phyloP scores from a whole-genome alignment of 2,113 vertebrate genomes.

The Rhinolophus ferrumequinum region DNA sequence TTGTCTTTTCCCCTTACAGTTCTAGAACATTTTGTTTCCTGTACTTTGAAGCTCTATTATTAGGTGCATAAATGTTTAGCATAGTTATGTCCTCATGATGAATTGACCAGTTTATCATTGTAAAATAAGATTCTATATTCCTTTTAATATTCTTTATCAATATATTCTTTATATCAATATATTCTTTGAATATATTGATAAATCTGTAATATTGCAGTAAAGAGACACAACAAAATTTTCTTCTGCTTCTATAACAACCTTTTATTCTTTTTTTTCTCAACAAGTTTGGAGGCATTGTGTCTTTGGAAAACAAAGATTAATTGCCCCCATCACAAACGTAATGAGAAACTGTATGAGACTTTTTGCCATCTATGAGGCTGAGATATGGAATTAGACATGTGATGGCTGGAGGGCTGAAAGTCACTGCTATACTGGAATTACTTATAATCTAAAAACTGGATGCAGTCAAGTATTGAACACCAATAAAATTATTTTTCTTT shows the following conservation, averaged over 20 bases:
- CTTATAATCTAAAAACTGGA: not conserved
- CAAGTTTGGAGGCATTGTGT: not conserved
- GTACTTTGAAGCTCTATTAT: not conserved
- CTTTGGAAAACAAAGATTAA: slow-evolving; percentile 41
- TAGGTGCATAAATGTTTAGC: not conserved
- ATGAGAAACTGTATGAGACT: not conserved
- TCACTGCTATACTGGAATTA: not conserved
- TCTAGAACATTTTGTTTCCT: not conserved
- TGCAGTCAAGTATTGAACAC: not conserved
- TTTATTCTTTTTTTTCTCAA: not conserved
- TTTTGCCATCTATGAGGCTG: not conserved
- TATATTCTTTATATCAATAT: not conserved
- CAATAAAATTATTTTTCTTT: not conserved
- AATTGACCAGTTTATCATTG: not conserved
- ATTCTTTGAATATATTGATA: not conserved
- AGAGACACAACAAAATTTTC: not conserved
- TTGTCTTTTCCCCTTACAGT: not conserved
- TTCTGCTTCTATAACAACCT: not conserved
- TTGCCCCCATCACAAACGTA: not conserved
- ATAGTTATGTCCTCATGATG: not conserved
- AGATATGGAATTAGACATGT: not conserved
- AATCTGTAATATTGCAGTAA: not conserved
- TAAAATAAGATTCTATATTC: not conserved
- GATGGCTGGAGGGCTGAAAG: not conserved
- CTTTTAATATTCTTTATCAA: not conserved